phyloP scores from a whole-genome alignment of 2,113 vertebrate genomes.

The Pimephales promelas region DNA sequence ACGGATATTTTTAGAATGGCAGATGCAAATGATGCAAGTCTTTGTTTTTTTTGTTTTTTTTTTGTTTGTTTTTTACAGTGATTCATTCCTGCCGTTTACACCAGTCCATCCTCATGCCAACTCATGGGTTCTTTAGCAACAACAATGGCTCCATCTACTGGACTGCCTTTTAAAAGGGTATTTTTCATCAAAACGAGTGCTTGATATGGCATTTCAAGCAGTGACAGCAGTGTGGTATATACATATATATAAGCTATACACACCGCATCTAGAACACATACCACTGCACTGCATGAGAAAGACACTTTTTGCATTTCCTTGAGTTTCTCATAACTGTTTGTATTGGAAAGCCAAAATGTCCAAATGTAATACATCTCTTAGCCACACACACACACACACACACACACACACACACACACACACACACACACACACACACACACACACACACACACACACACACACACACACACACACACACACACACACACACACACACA shows the following conservation, averaged over 20 bases:
- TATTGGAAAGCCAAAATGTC: no score
- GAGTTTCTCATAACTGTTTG: no score
- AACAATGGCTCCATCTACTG: slow-evolving; percentile 42
- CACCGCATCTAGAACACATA: not conserved
- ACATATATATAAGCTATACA: no score
- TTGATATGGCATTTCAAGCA: not conserved
- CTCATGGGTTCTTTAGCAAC: not conserved
- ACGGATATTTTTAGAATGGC: not conserved
- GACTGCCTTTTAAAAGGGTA: not conserved
- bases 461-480: no score
- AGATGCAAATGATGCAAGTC: not conserved
- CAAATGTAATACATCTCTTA: no score
- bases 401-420: no score
- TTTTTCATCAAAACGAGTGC: not conserved
- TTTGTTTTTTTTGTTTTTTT: no score
- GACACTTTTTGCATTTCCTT: not conserved
- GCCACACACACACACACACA: no score
- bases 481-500: no score
- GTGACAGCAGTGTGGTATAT: not conserved
- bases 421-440: no score
- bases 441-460: no score
- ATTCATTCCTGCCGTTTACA: not conserved
- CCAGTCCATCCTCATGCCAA: not conserved
- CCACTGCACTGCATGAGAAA: not conserved
- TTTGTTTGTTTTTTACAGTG: no score